phyloP scores from a whole-genome alignment of 2,888 invertebrate genomes.

The Aphidoletes aphidimyza region DNA sequence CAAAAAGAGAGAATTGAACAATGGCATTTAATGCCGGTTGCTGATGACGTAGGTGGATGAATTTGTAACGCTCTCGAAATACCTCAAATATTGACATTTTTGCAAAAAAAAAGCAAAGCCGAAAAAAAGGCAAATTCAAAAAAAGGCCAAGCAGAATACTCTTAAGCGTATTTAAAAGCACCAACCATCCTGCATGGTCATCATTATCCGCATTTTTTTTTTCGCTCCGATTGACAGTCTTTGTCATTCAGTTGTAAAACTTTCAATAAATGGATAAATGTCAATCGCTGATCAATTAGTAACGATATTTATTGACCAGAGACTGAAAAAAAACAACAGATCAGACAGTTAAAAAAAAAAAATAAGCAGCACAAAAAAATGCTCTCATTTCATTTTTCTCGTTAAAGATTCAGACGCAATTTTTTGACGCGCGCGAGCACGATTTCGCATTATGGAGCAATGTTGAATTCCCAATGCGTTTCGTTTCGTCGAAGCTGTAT shows the following conservation, averaged over 20 bases:
- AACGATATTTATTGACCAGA: not conserved
- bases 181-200: not conserved
- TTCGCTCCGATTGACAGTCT: not conserved
- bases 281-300: not conserved
- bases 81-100: slow-evolving; percentile 14
- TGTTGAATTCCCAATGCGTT: not conserved
- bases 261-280: not conserved
- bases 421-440: not conserved
- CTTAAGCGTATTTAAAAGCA: too few relatives aligned
- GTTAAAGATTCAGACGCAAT: slow-evolving; percentile 8
- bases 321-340: not conserved
- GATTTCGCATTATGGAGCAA: not conserved
- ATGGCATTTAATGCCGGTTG: not conserved
- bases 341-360: not conserved
- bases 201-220: not conserved
- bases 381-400: not conserved
- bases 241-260: not conserved
- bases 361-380: too few relatives aligned
- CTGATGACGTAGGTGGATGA: not conserved
- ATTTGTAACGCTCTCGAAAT: not conserved
- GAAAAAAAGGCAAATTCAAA: not conserved
- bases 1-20: not conserved
- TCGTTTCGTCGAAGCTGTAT: not conserved
- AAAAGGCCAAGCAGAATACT: too few relatives aligned
- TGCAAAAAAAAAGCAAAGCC: not conserved